Conservation (phyloP, 2,888 invertebrate genomes). For the Myathropa florea region DNA sequence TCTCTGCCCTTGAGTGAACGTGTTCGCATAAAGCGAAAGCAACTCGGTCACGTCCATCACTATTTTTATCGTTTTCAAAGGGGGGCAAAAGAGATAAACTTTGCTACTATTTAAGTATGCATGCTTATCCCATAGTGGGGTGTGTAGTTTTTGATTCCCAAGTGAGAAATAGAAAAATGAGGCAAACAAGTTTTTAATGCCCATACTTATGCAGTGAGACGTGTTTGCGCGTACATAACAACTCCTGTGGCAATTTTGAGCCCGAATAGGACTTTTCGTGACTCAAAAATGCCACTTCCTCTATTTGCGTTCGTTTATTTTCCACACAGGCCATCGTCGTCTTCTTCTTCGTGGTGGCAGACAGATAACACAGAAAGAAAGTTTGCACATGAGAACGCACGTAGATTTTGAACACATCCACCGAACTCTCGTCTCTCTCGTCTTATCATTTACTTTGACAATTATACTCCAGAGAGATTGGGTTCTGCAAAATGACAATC, state of each 20-base stretch:
- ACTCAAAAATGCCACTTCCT: conserved; percentile 23
- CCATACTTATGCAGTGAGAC: neutral
- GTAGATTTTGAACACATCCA: conserved; percentile 11
- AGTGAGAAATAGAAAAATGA: neutral
- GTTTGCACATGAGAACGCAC: conserved; percentile 37
- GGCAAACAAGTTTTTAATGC: conserved; percentile 32
- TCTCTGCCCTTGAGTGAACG: neutral
- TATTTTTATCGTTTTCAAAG: neutral
- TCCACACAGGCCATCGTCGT: neutral
- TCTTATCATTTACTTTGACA: conserved; percentile 68
- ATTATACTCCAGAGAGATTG: conserved; percentile 61
- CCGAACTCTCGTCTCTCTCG: conserved; percentile 54
- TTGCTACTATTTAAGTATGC: neutral
- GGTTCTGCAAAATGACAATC: conserved; percentile 63
- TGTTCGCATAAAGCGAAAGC: neutral
- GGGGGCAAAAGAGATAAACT: neutral
- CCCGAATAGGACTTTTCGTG: conserved; percentile 42
- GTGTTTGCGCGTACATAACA: neutral
- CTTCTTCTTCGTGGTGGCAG: neutral
- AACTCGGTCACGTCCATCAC: conserved; percentile 25
- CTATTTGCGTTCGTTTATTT: conserved; percentile 19
- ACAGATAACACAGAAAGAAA: conserved; percentile 24
- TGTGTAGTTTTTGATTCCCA: neutral
- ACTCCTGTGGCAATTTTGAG: conserved; percentile 28
- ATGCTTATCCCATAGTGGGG: neutral